phyloP scores from a whole-genome alignment of 2,113 vertebrate genomes.

The Pygoscelis adeliae region DNA sequence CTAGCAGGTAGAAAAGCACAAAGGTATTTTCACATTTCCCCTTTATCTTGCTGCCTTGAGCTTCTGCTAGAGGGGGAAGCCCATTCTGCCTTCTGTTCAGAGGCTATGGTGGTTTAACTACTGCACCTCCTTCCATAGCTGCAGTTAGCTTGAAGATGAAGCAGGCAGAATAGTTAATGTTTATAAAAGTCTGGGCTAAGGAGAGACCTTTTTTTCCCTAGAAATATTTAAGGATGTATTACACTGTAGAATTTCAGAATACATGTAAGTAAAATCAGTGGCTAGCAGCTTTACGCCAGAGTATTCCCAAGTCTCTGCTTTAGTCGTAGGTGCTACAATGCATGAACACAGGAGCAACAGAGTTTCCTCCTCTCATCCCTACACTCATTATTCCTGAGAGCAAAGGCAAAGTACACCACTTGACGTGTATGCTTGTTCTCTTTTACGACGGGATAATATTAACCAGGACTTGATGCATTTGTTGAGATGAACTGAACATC shows the following conservation, averaged over 20 bases:
- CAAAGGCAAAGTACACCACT: background rate
- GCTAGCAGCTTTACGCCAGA: background rate
- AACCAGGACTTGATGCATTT: background rate
- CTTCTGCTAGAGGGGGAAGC: background rate
- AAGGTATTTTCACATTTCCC: background rate
- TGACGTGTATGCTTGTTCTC: background rate
- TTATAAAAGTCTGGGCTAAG: background rate
- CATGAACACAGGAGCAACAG: background rate
- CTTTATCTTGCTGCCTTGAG: background rate
- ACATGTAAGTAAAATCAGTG: background rate
- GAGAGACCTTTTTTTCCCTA: background rate
- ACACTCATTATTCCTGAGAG: background rate
- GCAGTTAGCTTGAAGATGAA: background rate
- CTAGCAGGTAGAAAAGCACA: background rate
- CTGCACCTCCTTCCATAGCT: background rate
- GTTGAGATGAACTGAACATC: background rate
- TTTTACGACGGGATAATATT: background rate
- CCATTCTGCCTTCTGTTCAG: background rate
- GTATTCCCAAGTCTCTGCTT: background rate
- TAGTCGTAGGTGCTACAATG: background rate
- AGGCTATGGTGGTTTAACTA: background rate
- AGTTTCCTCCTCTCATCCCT: background rate
- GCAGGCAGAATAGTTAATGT: background rate
- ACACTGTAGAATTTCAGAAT: background rate
- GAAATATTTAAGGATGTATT: background rate